Conservation (phyloP, 2,797 vertebrate species). For the Trachops cirrhosus region DNA sequence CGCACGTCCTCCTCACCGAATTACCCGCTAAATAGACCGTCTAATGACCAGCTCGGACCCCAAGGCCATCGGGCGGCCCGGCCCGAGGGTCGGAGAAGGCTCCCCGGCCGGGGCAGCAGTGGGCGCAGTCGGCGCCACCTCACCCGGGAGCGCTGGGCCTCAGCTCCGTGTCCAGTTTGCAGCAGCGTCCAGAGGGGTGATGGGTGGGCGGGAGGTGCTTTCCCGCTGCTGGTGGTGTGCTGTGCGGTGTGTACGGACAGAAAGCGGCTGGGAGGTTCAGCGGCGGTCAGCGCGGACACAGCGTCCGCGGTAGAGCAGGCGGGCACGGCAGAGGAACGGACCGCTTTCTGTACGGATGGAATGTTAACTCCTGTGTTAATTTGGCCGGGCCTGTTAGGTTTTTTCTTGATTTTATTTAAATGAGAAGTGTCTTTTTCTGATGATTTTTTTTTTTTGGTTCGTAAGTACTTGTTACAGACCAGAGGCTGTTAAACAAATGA, state of each 20-base stretch:
- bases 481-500: slow-evolving; percentile 19
- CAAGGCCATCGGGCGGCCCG: neutral
- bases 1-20: neutral
- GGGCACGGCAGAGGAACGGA: neutral
- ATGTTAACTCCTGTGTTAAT: neutral
- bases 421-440: neutral
- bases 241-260: neutral
- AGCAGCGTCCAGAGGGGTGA: neutral
- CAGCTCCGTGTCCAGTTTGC: neutral
- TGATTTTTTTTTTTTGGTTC: neutral
- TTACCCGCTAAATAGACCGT: neutral
- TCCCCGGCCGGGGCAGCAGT: rapidly evolving
- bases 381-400: neutral
- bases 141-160: neutral
- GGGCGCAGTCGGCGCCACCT: neutral
- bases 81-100: neutral
- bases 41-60: neutral
- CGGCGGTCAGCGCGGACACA: neutral
- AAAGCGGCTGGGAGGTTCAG: neutral
- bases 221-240: neutral
- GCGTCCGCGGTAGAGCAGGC: neutral
- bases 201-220: neutral
- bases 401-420: neutral
- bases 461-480: neutral
- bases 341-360: neutral